phyloP scores from a whole-genome alignment of 2,888 invertebrate species.

The Nyleta sp. region DNA sequence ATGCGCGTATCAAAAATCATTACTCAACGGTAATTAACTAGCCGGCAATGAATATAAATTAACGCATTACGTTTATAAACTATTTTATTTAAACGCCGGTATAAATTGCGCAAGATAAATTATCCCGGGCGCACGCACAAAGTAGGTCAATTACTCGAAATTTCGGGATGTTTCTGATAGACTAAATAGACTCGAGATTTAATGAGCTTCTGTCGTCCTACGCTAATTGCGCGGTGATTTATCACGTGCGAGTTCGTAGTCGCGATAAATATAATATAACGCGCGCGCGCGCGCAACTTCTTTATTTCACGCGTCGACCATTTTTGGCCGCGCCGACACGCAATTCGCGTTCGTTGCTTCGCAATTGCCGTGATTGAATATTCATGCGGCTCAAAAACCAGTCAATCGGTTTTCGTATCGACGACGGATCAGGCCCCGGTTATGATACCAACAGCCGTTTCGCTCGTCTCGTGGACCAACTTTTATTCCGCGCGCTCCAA shows the following conservation, averaged over 20 bases:
- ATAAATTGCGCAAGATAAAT: constrained; percentile 62
- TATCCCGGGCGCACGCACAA: constrained; percentile 42
- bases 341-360: too few species aligned
- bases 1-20: constrained; percentile 59
- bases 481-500: too few species aligned
- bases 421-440: too few species aligned
- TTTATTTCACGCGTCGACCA: too few species aligned
- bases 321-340: too few species aligned
- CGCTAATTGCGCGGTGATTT: constrained; percentile 67
- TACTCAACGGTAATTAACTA: constrained; percentile 58
- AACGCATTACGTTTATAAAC: constrained; percentile 55
- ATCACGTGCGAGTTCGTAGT: constrained; percentile 61
- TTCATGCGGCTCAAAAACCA: too few species aligned
- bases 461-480: too few species aligned
- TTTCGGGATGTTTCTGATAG: constrained; percentile 66
- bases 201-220: constrained; percentile 67
- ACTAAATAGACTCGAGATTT: constrained; percentile 65
- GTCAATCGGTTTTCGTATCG: too few species aligned
- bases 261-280: constrained; percentile 64
- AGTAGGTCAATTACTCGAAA: constrained; percentile 65
- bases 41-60: constrained; percentile 59
- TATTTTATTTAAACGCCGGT: constrained; percentile 55
- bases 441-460: too few species aligned
- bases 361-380: too few species aligned
- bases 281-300: constrained; percentile 25